These are phyloP conservation scores for Nephrotoma flavescens DNA, from an alignment of 2,888 invertebrate genomes.

Conservation along the genomic window DNA sequence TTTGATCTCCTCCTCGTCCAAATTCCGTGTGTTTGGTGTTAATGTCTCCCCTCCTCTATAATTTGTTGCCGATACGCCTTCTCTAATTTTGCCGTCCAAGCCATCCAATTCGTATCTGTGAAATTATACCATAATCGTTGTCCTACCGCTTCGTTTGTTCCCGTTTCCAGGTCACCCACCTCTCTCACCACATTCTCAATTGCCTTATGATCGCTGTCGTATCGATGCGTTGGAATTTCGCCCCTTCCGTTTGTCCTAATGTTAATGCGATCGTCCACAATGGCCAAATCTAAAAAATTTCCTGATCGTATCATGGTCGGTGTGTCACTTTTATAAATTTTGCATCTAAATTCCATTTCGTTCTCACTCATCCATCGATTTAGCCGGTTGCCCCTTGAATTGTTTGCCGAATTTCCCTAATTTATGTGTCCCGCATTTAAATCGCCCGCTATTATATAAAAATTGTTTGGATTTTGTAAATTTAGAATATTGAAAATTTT, in stretches of 20 bases:
- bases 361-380: background rate
- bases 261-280: background rate
- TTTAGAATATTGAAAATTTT: background rate
- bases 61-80: no score
- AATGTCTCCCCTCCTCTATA: no score
- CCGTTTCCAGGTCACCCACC: no score
- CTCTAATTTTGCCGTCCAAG: no score
- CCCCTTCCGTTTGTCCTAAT: background rate
- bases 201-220: background rate
- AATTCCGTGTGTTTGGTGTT: no score
- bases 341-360: background rate
- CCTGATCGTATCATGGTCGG: background rate
- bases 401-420: background rate
- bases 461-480: background rate
- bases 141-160: no score
- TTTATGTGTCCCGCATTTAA: background rate
- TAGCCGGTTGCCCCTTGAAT: background rate
- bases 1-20: no score
- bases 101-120: no score
- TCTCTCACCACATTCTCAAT: background rate
- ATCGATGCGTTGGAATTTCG: background rate
- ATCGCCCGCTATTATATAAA: background rate
- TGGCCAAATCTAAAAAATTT: background rate
- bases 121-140: no score
- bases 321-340: background rate